Evolutionary conservation across 2,113 vertebrate species (phyloP), one percentile per base, ranked within the genome.

Genomic region (Rhineura floridana): DNA sequence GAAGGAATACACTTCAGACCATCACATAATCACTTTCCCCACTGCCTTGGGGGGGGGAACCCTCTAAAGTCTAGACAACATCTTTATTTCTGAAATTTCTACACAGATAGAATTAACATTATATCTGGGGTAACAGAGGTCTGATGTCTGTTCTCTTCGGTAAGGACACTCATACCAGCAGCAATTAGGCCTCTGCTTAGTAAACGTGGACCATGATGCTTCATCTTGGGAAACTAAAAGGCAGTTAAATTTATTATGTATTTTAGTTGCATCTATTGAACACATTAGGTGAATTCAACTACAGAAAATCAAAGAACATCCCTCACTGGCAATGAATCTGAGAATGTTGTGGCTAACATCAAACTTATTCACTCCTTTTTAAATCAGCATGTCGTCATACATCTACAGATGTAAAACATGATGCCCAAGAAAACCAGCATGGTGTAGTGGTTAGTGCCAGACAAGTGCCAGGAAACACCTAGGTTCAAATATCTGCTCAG

Each of bases 291-390:
- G n/a, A n/a, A n/a, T n/a, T n/a, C n/a, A 92, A 89, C 94, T 92
- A 6, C 50, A 48, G 90, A 86, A 95, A 93, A 88, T 80, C 87
- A 89, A 91, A 91, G 0, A 85, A 0, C 0, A n/a, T 62, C 77
- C 90, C 75, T 86, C 86, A 19, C 21, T 39, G 85, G 79, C 84
- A 82, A 89, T 0, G 17, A 77, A 89, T 93, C 75, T 86, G 89
- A 81, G 48, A 93, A 67, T 81, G 91, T 86, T 90, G 70, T 52
- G 63, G 94, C 97, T 94, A 94, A 90, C 94, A 95, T 95, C 95
- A 95, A 91, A 76, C 70, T 91, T 36, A 46, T 36, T 36, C 92
- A 91, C 85, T 90, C 84, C 86, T 25, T 15, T 80, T 89, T 83
- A 69, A 84, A 90, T 87, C 96, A 96, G 95, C 89, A 93, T 7